A percentile compares a stretch with the other conserved stretches of the same genome.
Conservation (phyloP, 2,888 invertebrate genomes). For the Daptonema setosum region DNA sequence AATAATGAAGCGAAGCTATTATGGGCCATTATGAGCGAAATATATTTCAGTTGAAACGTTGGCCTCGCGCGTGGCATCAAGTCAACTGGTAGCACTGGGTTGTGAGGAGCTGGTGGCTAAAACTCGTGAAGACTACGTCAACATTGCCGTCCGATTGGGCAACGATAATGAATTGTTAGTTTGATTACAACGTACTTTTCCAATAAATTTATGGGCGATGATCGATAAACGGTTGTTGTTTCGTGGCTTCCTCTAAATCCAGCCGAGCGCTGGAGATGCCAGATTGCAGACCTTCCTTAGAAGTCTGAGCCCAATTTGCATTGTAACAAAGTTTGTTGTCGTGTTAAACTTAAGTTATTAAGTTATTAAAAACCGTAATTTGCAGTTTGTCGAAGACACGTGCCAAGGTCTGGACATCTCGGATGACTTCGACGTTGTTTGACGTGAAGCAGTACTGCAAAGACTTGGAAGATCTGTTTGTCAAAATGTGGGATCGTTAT, state of each 20-base stretch:
- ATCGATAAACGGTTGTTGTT: too few species aligned
- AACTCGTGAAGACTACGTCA: conserved; percentile 64
- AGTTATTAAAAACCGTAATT: too few species aligned
- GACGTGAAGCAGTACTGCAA: conserved; percentile 67
- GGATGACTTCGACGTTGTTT: conserved; percentile 68
- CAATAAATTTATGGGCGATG: too few species aligned
- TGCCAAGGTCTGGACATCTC: conserved; percentile 74
- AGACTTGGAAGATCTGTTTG: conserved; percentile 65
- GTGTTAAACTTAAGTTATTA: too few species aligned
- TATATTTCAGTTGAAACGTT: conserved; percentile 38
- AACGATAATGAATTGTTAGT: conserved; percentile 71
- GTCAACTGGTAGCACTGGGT: conserved; percentile 70
- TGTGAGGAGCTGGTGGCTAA: conserved; percentile 79
- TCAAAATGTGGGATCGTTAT: conserved; percentile 67
- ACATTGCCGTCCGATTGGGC: conserved; percentile 74
- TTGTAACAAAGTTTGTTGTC: too few species aligned
- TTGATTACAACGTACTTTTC: neutral
- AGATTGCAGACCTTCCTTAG: too few species aligned
- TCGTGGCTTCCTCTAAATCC: too few species aligned
- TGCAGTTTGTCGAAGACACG: conserved; percentile 59
- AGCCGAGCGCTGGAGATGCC: too few species aligned
- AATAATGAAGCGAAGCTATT: neutral
- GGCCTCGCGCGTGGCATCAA: conserved; percentile 73
- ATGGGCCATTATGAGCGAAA: neutral
- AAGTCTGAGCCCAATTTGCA: too few species aligned